These are phyloP conservation scores for Canis aureus DNA, from an alignment of 2,113 vertebrate species.

Conservation along the genomic window DNA sequence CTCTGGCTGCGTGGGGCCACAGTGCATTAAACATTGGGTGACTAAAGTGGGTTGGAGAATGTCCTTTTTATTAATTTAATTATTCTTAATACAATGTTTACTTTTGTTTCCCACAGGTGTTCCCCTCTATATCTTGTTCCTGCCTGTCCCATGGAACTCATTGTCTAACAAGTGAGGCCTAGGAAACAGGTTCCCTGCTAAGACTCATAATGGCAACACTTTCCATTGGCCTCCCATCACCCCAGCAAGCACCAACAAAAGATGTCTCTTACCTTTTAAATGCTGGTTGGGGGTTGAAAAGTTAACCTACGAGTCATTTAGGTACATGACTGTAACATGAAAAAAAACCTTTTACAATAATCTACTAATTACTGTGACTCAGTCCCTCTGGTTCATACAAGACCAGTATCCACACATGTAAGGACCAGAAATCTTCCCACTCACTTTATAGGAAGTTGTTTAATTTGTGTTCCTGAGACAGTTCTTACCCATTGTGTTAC, in stretches of 20 bases:
- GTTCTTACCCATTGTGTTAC: not conserved
- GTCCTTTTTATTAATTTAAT: conserved; percentile 73
- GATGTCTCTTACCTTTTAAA: conserved; percentile 25
- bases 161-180: conserved; percentile 26
- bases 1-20: not conserved
- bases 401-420: not conserved
- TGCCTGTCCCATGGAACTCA: conserved; percentile 15
- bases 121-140: conserved; percentile 64
- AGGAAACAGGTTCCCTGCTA: not conserved
- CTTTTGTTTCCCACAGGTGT: conserved; percentile 67
- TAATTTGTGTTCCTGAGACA: conserved; percentile 1
- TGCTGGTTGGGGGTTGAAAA: conserved; percentile 2
- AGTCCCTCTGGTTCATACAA: conserved; percentile 50
- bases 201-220: not conserved
- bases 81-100: conserved; percentile 73
- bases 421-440: conserved; percentile 41
- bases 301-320: conserved; percentile 30
- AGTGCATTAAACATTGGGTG: conserved; percentile 48
- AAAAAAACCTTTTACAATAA: conserved; percentile 27
- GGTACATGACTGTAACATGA: conserved; percentile 40
- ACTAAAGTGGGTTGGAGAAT: conserved; percentile 61
- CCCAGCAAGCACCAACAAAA: conserved; percentile 41
- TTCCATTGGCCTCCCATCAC: not conserved
- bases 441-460: conserved; percentile 33
- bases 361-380: conserved; percentile 67